These are phyloP conservation scores for Halcyon smyrnensis DNA, from an alignment of 2,797 vertebrate species.

Conservation along the genomic window DNA sequence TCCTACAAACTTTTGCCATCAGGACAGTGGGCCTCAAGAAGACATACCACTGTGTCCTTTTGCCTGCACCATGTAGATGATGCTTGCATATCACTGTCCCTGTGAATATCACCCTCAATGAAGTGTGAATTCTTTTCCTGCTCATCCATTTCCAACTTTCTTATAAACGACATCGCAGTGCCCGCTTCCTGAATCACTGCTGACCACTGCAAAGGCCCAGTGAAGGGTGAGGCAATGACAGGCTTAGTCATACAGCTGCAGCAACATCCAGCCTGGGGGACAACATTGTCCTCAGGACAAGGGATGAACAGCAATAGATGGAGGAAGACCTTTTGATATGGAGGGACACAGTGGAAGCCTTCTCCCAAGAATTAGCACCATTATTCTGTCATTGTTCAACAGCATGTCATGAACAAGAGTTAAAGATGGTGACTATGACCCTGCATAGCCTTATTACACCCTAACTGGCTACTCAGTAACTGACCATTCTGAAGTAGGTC, in stretches of 20 bases:
- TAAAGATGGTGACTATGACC: neutral
- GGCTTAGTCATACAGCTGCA: neutral
- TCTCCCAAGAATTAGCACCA: neutral
- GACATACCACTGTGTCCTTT: neutral
- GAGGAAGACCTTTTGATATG: neutral
- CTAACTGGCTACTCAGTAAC: neutral
- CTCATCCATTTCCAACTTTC: neutral
- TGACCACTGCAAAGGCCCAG: neutral
- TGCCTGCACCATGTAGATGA: neutral
- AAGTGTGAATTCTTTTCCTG: neutral
- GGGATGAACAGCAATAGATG: neutral
- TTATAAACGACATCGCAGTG: accelerated
- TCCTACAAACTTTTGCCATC: neutral
- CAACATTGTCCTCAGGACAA: neutral
- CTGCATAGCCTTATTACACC: neutral
- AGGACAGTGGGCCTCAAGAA: neutral
- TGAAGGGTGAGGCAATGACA: neutral
- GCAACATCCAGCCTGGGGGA: neutral
- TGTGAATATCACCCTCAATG: neutral
- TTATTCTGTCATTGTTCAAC: neutral
- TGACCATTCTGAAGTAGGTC: neutral
- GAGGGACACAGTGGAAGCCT: neutral
- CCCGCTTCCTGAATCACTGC: neutral
- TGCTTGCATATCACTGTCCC: neutral
- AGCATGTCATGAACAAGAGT: neutral